Evolutionary conservation across 2,113 vertebrate species (phyloP).

Genomic region (Otus sunia): DNA sequence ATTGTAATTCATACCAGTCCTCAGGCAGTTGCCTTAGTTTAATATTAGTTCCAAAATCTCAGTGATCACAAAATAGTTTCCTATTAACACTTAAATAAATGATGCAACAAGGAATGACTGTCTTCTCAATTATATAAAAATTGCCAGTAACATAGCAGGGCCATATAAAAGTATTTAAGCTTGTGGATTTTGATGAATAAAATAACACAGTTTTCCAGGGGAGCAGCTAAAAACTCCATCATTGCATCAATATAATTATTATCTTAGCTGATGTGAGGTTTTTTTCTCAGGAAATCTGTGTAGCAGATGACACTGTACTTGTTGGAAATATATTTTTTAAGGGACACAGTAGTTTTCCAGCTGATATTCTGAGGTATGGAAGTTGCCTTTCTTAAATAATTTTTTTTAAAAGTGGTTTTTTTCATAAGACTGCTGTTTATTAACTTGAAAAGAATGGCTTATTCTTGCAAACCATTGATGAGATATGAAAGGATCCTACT

Average conservation of each 20-base stretch:
- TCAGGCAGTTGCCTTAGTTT: background rate
- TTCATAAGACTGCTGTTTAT: background rate
- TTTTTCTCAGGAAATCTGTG: background rate
- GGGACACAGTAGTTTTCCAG: background rate
- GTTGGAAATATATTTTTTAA: background rate
- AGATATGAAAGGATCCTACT: background rate
- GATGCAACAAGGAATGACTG: background rate
- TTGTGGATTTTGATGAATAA: background rate
- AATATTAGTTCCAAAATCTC: background rate
- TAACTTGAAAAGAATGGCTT: background rate
- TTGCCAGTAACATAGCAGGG: background rate
- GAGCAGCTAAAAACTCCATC: background rate
- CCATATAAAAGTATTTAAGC: background rate
- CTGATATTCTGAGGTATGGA: background rate
- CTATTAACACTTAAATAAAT: background rate
- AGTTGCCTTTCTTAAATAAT: background rate
- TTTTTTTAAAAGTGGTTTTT: no score
- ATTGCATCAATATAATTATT: background rate
- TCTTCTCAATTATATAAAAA: background rate
- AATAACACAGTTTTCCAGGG: background rate
- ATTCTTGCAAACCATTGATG: background rate
- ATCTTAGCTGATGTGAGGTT: background rate
- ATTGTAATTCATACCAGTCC: background rate
- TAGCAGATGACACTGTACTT: background rate
- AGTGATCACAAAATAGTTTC: background rate